Base-by-base conservation (phyloP, 2,888 invertebrate species). In the Axea sp. region DNA sequence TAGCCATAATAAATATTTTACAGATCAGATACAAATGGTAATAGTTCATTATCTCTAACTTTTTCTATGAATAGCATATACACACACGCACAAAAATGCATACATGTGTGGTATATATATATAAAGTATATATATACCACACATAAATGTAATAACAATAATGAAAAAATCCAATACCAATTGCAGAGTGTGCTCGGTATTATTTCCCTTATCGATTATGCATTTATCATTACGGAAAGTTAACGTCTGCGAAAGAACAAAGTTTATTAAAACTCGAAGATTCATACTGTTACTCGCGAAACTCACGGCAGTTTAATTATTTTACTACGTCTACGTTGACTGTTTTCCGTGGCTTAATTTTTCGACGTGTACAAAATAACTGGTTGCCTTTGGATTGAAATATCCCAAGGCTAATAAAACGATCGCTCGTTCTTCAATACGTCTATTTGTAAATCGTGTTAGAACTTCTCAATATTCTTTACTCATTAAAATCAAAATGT, bases 261-360 rank as follows among this genome's bases (percentile, higher is more conserved):
- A 49, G 31, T 49, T 49, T 31, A 49, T 49, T 49, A 49, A 49
- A 33, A 49, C 33, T 49, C 28, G 30, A 45, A 45, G 43, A 43
- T 43, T 28, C 37, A 19, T 19, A 19, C 9, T 39, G 37, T 11
- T 11, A 9, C 17, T 37, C 17, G 17, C 17, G 37, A 37, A 37
- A 17, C 37, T 37, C 37, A 6, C 8, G 8, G 17, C 37, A 17
- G 17, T 17, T 37, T 33, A 33, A 33, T 33, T 14, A 33, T 33
- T 33, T 33, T 33, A 4, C 14, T 2, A 19, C 19, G 1, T 28
- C 7, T 2, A 28, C 7, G n/a, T 28, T 28, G n/a, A 8, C 28
- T 7, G 2, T 28, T 28, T 28, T 7, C 7, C 6, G 1, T 14
- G 28, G 3, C 31, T 31, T n/a, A 31, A 31, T 31, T 31, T 11